phyloP scores from a whole-genome alignment of 1,140 invertebrate species.

The Eciton burchellii region DNA sequence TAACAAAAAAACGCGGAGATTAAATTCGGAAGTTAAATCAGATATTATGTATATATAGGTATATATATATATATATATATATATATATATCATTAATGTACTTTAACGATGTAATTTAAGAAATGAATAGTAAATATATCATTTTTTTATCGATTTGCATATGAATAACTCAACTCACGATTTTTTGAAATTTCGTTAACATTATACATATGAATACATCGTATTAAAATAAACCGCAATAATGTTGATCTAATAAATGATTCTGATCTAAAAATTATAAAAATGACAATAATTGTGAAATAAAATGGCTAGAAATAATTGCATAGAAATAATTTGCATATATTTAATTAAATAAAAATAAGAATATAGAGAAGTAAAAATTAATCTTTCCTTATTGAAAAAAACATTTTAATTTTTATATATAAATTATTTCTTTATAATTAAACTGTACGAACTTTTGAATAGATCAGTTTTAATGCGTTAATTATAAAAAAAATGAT shows the following conservation, averaged over 20 bases:
- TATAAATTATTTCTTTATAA: neutral
- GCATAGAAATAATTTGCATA: neutral
- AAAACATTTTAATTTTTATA: neutral
- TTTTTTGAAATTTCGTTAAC: too few relatives aligned
- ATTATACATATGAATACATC: too few relatives aligned
- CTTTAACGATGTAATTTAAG: too few relatives aligned
- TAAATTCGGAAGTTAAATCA: too few relatives aligned
- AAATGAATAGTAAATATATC: slow-evolving; percentile 8
- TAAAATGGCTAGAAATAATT: neutral
- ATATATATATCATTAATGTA: too few relatives aligned
- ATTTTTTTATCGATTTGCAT: slow-evolving; percentile 10
- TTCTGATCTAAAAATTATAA: slow-evolving; percentile 18
- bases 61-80: too few relatives aligned
- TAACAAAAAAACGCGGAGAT: too few relatives aligned
- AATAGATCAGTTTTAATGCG: neutral
- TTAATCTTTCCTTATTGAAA: neutral
- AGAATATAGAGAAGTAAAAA: neutral
- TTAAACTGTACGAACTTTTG: neutral
- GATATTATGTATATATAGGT: too few relatives aligned
- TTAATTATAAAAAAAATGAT: too few relatives aligned
- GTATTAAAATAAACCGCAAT: slow-evolving; percentile 10
- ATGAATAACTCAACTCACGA: slow-evolving; percentile 18
- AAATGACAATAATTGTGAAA: neutral
- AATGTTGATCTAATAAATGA: slow-evolving; percentile 25
- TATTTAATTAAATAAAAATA: too few relatives aligned